Conservation (phyloP, 1,140 invertebrate genomes). For the Drosophila nikananu region DNA sequence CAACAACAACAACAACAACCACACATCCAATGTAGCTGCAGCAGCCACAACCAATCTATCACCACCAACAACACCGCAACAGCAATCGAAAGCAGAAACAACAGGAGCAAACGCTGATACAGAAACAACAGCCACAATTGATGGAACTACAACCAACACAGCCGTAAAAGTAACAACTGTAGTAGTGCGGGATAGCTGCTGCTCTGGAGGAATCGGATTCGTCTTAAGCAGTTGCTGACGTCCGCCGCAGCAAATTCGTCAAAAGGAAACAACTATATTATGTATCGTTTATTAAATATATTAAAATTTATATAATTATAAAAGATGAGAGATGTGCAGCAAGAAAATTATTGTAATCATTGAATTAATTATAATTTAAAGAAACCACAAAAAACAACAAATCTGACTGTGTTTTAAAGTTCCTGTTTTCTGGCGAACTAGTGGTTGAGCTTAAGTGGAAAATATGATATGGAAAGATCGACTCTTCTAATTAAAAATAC, state of each 20-base stretch:
- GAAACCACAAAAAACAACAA: slow-evolving; percentile 61
- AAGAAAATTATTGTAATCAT: slow-evolving; percentile 84
- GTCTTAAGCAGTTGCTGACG: slow-evolving; percentile 56
- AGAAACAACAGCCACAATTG: slow-evolving; percentile 42
- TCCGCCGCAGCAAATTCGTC: slow-evolving; percentile 78
- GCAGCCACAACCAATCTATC: slow-evolving; percentile 56
- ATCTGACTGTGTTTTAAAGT: slow-evolving; percentile 25
- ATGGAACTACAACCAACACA: slow-evolving; percentile 48
- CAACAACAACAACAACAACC: slow-evolving; percentile 32
- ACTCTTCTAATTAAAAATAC: background rate
- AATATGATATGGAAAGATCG: no score
- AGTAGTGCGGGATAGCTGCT: slow-evolving; percentile 45
- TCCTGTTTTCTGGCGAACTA: no score
- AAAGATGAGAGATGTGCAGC: slow-evolving; percentile 77
- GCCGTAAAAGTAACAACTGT: slow-evolving; percentile 58
- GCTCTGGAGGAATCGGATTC: slow-evolving; percentile 47
- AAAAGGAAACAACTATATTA: slow-evolving; percentile 80
- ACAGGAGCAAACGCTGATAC: slow-evolving; percentile 13
- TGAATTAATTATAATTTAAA: slow-evolving; percentile 84
- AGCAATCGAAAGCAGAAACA: slow-evolving; percentile 38
- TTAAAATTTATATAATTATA: slow-evolving; percentile 85
- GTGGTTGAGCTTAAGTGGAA: no score
- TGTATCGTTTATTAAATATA: slow-evolving; percentile 85
- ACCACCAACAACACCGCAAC: slow-evolving; percentile 52
- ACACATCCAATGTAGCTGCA: slow-evolving; percentile 64